Evolutionary conservation across 2,888 invertebrate genomes (phyloP).

Genomic region (Patella pellucida): DNA sequence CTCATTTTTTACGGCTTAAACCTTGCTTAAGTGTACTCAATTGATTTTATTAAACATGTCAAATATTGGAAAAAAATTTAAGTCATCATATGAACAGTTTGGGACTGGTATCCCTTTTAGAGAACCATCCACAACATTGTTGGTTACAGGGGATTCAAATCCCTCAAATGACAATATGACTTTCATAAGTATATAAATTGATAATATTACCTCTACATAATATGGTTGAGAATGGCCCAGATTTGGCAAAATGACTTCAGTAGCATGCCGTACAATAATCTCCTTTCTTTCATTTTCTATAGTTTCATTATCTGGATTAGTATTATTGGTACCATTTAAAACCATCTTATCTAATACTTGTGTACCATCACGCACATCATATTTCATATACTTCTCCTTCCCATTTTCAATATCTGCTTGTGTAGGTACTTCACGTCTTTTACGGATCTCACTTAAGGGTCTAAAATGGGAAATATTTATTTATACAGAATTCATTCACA

Average conservation of each 20-base stretch:
- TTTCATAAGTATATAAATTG: background rate
- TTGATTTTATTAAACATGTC: no score
- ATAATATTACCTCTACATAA: slow-evolving; percentile 61
- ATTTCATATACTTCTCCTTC: background rate
- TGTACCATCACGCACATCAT: background rate
- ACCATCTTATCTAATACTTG: background rate
- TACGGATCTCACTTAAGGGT: background rate
- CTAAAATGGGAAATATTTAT: background rate
- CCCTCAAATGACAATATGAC: background rate
- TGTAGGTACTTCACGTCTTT: slow-evolving; percentile 12
- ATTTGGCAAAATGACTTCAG: slow-evolving; percentile 55
- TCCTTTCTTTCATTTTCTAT: slow-evolving; percentile 30
- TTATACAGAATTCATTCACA: no score
- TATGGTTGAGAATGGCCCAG: slow-evolving; percentile 68
- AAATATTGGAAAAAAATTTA: no score
- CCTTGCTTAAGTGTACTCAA: no score
- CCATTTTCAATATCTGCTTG: background rate
- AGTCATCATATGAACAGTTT: no score
- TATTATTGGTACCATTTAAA: slow-evolving; percentile 19
- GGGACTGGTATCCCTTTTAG: no score
- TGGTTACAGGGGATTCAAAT: background rate
- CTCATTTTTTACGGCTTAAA: no score
- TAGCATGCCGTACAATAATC: slow-evolving; percentile 49
- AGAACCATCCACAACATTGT: no score
- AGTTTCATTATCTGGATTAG: slow-evolving; percentile 19